Percentiles rank a stretch among this genome's conserved stretches.
Evolutionary conservation across 1,140 invertebrate species (phyloP).

Genomic region (Mercenaria mercenaria): DNA sequence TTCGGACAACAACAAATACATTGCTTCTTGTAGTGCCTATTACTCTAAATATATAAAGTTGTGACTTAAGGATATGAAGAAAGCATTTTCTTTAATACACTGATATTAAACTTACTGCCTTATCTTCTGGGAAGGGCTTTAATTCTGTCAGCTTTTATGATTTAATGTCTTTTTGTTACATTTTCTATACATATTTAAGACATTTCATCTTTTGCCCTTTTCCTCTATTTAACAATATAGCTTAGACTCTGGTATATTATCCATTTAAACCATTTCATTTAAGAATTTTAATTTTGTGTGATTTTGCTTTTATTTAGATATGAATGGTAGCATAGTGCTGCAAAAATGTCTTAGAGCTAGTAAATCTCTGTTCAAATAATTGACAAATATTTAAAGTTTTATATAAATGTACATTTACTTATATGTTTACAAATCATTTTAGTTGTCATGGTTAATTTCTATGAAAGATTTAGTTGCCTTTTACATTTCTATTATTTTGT

Average conservation of each 20-base stretch:
- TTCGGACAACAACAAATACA: too few species aligned
- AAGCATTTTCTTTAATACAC: too few species aligned
- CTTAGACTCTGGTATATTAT: background rate
- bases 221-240: background rate
- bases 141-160: too few species aligned
- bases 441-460: too few species aligned
- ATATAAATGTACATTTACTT: background rate
- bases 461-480: too few species aligned
- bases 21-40: too few species aligned
- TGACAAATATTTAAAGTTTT: background rate
- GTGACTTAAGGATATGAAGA: too few species aligned
- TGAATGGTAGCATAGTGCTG: background rate
- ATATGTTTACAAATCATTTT: background rate
- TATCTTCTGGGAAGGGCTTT: too few species aligned
- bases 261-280: background rate
- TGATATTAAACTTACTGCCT: too few species aligned
- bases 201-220: background rate
- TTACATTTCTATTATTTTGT: too few species aligned
- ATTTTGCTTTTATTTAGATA: background rate
- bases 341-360: background rate
- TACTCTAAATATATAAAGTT: too few species aligned
- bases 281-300: background rate
- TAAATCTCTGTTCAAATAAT: conserved; percentile 15
- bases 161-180: background rate
- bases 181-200: background rate